Base-by-base conservation (phyloP, 30 jellyfish, hydroid and myxozoan genomes). In the Aurelia sp. region DNA sequence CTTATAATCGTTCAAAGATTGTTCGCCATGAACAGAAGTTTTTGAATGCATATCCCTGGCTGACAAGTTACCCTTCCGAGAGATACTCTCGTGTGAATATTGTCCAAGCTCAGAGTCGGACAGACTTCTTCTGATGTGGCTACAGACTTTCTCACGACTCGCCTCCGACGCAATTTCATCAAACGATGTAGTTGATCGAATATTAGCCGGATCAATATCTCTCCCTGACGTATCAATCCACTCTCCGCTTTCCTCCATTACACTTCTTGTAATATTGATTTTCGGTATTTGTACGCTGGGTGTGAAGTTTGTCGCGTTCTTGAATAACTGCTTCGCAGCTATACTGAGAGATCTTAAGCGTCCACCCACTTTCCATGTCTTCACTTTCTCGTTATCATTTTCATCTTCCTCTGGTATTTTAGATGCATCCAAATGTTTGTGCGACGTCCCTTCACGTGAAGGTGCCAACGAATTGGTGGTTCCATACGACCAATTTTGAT, bases 321-420 rank as follows among this genome's bases (percentile, higher is more conserved):
- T 60, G 21, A 77, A 64, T 31, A 10, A 1, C 0, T 51, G 11
- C 10, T 44, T 65, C 0, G 78, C 88, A 11, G 88, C 88, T 13
- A 77, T 37, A 65, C 88, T 77, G 27, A 59, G 68, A 8, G 78
- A 62, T 77, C 88, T 41, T 9, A 77, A 41, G 16, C 88, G 78
- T 22, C 79, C 88, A 7, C 15, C 44, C 11, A 77, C 88, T 21
- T 77, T 77, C 88, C 79, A 62, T 18, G 88, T 10, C 59, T 23
- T 73, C 50, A 13, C 53, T 7, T 13, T 15, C 20, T 66, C 77
- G 44, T 35, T 53, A 35, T 70, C 81, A 71, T 11, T 44, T 71
- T 71, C 66, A 7, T 19, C 30, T 47, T 47, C 71, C 18, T 11
- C 71, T n/a, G 19, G 19, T 10, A 3, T 59, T 3, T 13, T 59